Percentiles rank a stretch among this genome's conserved stretches.
These are phyloP conservation scores for Aporophyla lueneburgensis DNA, from an alignment of 2,888 invertebrate genomes.

Conservation along the genomic window DNA sequence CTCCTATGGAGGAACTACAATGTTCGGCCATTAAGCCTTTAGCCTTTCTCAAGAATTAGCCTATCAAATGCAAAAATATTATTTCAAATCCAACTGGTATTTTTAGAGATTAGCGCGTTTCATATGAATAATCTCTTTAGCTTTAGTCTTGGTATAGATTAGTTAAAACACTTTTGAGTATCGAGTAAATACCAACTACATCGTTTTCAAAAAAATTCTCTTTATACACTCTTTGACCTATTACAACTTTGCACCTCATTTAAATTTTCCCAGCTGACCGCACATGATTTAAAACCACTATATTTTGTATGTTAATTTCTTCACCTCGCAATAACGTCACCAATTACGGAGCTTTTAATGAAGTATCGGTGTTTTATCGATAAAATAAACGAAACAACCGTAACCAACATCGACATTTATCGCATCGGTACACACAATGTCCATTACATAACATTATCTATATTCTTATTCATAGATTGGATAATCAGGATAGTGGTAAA, in stretches of 20 bases:
- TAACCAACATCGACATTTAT: constrained; percentile 8
- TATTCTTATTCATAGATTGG: background rate
- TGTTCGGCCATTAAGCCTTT: too few relatives aligned
- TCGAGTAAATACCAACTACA: too few relatives aligned
- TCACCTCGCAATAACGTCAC: constrained; percentile 36
- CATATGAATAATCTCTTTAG: too few relatives aligned
- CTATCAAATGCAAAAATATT: too few relatives aligned
- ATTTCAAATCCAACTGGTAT: too few relatives aligned
- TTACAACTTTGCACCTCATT: constrained; percentile 23
- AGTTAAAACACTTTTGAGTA: too few relatives aligned
- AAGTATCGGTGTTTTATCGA: constrained; percentile 47
- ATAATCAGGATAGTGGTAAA: background rate
- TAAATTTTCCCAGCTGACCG: constrained; percentile 12
- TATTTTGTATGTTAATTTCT: constrained; percentile 53
- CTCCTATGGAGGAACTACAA: too few relatives aligned
- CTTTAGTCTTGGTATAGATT: too few relatives aligned
- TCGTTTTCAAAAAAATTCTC: too few relatives aligned
- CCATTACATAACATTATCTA: background rate
- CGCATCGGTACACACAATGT: background rate
- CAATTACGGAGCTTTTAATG: constrained; percentile 49
- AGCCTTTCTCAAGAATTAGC: too few relatives aligned
- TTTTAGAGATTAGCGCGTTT: too few relatives aligned
- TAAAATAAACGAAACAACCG: constrained; percentile 22
- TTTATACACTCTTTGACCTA: background rate
- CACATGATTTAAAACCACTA: constrained; percentile 39